A percentile compares a stretch with the other conserved stretches of the same genome.
Conservation (phyloP, 2,113 vertebrate genomes). For the Catharus fuscescens region DNA sequence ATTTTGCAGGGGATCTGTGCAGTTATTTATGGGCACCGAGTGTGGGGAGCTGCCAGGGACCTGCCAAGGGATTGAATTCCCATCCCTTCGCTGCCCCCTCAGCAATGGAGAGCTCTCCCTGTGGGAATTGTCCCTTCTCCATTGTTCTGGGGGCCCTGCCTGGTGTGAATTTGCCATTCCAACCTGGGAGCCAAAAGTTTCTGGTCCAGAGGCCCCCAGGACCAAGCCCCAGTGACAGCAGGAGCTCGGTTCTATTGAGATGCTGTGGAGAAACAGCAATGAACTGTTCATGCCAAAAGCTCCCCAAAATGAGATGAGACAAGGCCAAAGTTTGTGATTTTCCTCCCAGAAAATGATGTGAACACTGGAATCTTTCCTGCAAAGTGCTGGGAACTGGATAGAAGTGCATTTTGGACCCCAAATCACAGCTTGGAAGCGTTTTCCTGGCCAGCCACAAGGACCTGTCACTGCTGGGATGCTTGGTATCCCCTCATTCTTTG, state of each 20-base stretch:
- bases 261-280: neutral
- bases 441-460: neutral
- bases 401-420: neutral
- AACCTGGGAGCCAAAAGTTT: neutral
- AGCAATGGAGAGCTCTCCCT: neutral
- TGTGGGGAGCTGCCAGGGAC: neutral
- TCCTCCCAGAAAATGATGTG: neutral
- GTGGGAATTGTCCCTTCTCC: neutral
- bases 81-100: rapidly evolving
- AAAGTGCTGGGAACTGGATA: neutral
- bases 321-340: neutral
- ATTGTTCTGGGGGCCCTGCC: rapidly evolving
- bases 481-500: neutral
- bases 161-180: neutral
- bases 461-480: neutral
- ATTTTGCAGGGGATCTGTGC: neutral
- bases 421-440: neutral
- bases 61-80: neutral
- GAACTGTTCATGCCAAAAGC: neutral
- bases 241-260: neutral
- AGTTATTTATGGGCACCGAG: neutral
- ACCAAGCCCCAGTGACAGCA: neutral
- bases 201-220: neutral
- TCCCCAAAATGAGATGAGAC: neutral
- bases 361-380: neutral